Evolutionary conservation across 1,140 invertebrate genomes (phyloP).

Genomic region (Conus betulinus): DNA sequence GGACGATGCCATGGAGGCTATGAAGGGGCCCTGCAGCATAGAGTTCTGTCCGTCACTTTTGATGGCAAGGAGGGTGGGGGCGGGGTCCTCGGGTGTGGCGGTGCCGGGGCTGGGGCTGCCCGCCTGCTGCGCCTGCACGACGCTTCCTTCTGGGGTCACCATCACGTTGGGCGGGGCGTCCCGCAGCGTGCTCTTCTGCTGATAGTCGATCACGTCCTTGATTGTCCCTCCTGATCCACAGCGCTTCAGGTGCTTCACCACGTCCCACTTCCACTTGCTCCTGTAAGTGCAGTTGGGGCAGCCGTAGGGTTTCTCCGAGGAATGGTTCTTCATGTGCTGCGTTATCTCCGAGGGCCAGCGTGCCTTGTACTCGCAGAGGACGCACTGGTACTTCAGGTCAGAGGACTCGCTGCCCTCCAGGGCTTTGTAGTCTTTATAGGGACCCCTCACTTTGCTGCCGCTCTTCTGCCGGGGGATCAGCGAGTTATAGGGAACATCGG

Average conservation of each 20-base stretch:
- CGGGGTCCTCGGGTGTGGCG: background rate
- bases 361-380: constrained; percentile 72
- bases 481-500: background rate
- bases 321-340: constrained; percentile 76
- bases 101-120: constrained; percentile 16
- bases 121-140: constrained; percentile 43
- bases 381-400: constrained; percentile 72
- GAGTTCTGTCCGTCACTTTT: background rate
- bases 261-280: constrained; percentile 77
- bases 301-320: constrained; percentile 74
- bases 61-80: background rate
- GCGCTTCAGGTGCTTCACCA: constrained; percentile 74
- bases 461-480: background rate
- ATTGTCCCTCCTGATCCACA: constrained; percentile 74
- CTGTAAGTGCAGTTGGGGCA: constrained; percentile 74
- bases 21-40: background rate
- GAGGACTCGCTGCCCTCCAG: constrained; percentile 2
- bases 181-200: constrained; percentile 49
- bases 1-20: background rate
- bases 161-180: constrained; percentile 68
- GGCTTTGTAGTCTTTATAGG: background rate
- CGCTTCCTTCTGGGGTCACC: constrained; percentile 59
- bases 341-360: constrained; percentile 75
- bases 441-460: background rate
- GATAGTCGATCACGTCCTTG: constrained; percentile 73